Evolutionary conservation across 2,797 vertebrate species (phyloP).

Genomic region (Sebastolobus alascanus): DNA sequence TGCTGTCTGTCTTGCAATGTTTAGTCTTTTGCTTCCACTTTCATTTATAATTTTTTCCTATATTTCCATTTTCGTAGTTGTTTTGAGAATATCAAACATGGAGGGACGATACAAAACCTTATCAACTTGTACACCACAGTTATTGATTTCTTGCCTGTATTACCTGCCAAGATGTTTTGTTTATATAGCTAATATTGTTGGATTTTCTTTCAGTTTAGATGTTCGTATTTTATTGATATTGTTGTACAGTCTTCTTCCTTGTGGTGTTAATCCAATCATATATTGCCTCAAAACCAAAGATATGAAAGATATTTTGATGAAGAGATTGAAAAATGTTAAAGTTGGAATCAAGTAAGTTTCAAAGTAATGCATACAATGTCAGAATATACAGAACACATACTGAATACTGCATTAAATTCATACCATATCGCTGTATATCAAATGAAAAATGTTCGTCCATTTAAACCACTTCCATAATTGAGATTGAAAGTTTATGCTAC

Average conservation of each 20-base stretch:
- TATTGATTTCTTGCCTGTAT: conserved; percentile 76
- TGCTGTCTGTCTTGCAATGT: conserved; percentile 47
- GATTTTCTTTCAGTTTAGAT: conserved; percentile 57
- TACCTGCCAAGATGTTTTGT: conserved; percentile 66
- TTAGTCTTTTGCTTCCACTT: conserved; percentile 53
- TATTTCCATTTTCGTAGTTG: conserved; percentile 68
- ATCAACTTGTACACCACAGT: conserved; percentile 81
- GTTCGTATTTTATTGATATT: conserved; percentile 67
- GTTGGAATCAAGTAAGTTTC: background rate
- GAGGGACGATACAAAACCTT: conserved; percentile 73
- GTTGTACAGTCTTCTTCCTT: conserved; percentile 74
- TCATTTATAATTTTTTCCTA: conserved; percentile 76
- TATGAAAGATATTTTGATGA: conserved; percentile 41
- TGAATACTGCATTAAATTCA: background rate
- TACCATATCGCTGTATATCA: background rate
- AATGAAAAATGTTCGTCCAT: background rate
- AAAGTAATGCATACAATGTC: background rate
- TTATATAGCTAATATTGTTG: conserved; percentile 41
- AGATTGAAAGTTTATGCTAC: background rate
- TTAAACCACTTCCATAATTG: background rate
- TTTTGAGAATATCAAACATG: conserved; percentile 62
- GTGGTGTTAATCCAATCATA: conserved; percentile 82
- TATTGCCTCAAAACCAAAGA: conserved; percentile 77
- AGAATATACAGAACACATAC: background rate
- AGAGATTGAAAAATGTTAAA: conserved; percentile 1